Percentiles rank a stretch among this genome's conserved stretches.
These are phyloP conservation scores for Patiria pectinifera DNA, from an alignment of 53 echinoderm and acorn worm genomes.

Conservation along the genomic window DNA sequence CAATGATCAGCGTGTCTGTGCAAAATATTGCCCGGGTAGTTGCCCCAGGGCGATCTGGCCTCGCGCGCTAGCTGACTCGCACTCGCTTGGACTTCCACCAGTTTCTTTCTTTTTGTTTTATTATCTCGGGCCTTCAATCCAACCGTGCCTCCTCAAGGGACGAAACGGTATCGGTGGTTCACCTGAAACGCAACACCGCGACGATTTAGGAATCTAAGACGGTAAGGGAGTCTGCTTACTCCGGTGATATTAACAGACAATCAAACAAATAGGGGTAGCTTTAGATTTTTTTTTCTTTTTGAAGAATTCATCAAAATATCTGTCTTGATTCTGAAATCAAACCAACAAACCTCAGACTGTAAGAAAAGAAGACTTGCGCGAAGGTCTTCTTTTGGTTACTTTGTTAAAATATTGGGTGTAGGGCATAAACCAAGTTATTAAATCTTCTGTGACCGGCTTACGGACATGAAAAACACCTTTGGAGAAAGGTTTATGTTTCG, in stretches of 20 bases:
- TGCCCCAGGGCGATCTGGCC: neutral
- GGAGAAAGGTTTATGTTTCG: too few relatives aligned
- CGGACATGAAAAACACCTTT: neutral
- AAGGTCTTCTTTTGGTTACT: neutral
- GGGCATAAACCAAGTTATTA: neutral
- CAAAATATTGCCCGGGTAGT: neutral
- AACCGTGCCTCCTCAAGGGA: neutral
- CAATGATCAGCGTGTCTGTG: neutral
- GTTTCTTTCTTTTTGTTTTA: conserved; percentile 12
- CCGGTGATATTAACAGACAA: neutral
- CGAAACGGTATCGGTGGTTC: conserved; percentile 21
- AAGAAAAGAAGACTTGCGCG: neutral
- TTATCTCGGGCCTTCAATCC: neutral
- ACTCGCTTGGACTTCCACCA: neutral
- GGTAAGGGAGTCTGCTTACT: neutral
- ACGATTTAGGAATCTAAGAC: conserved; percentile 13
- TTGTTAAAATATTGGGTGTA: neutral
- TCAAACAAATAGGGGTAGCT: neutral
- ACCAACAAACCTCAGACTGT: neutral
- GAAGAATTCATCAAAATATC: neutral
- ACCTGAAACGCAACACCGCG: conserved; percentile 18
- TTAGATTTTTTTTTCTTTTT: neutral
- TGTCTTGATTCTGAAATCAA: neutral
- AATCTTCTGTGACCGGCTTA: neutral
- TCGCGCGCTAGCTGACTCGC: neutral